These are phyloP conservation scores for Athene noctua DNA, from an alignment of 2,113 vertebrate species.

Conservation along the genomic window DNA sequence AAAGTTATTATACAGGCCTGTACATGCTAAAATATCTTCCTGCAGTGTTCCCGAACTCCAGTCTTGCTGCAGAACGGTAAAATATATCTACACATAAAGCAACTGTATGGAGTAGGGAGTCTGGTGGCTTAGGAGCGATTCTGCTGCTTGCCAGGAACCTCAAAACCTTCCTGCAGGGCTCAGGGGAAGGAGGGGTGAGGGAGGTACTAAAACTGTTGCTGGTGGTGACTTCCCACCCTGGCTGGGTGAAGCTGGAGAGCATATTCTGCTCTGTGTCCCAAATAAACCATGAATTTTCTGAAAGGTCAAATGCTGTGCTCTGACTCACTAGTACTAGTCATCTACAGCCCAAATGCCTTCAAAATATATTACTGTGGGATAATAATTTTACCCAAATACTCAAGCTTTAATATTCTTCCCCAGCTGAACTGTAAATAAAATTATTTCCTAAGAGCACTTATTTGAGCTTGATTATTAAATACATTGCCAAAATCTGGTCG, in stretches of 20 bases:
- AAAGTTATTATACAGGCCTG: not conserved
- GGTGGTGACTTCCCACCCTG: not conserved
- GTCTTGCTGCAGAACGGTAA: not conserved
- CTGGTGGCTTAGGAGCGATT: not conserved
- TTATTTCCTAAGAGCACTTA: slow-evolving; percentile 67
- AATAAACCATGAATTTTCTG: not conserved
- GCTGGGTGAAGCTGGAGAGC: not conserved
- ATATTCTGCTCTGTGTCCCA: not conserved
- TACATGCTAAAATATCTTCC: slow-evolving; percentile 10
- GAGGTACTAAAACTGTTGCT: not conserved
- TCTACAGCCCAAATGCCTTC: not conserved
- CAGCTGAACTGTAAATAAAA: slow-evolving; percentile 69
- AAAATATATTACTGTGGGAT: slow-evolving; percentile 32
- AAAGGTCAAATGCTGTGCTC: not conserved
- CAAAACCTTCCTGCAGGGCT: not conserved
- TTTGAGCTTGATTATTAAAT: slow-evolving; percentile 69
- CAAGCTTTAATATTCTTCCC: slow-evolving; percentile 55
- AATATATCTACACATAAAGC: not conserved
- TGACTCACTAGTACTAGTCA: not conserved
- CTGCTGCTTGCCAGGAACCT: not conserved
- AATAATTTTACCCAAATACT: slow-evolving; percentile 43
- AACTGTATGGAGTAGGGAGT: not conserved
- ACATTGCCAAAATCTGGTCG: slow-evolving; percentile 64
- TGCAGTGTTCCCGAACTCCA: not conserved
- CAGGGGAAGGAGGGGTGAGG: not conserved